phyloP scores from a whole-genome alignment of 1,140 invertebrate species.

The Acromyrmex echinatior region DNA sequence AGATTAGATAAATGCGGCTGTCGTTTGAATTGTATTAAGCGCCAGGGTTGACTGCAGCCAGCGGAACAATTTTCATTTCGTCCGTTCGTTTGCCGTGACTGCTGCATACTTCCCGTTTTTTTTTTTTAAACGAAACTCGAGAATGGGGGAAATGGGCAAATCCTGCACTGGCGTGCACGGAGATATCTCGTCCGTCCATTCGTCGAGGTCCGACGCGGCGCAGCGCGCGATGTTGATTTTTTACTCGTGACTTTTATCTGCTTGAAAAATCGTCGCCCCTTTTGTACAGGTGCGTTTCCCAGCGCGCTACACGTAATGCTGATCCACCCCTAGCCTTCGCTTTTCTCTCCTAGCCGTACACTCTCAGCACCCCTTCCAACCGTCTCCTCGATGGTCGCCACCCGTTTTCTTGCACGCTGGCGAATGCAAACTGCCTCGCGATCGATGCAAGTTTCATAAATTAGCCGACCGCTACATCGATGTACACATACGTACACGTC shows the following conservation, averaged over 20 bases:
- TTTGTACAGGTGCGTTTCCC: constrained; percentile 65
- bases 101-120: background rate
- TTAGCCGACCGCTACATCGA: constrained; percentile 59
- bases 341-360: constrained; percentile 12
- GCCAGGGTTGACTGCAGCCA: constrained; percentile 26
- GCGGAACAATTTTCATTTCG: constrained; percentile 66
- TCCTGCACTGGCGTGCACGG: constrained; percentile 56
- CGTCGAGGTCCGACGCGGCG: constrained; percentile 55
- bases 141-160: constrained; percentile 66
- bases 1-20: constrained; percentile 52
- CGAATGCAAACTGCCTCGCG: constrained; percentile 61
- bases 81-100: constrained; percentile 35
- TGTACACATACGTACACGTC: constrained; percentile 34
- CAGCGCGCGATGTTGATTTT: constrained; percentile 69
- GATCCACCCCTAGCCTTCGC: constrained; percentile 41
- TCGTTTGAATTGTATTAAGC: constrained; percentile 58
- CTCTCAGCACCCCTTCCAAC: background rate
- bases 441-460: constrained; percentile 75
- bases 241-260: constrained; percentile 72
- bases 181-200: constrained; percentile 67
- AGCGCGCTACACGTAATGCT: constrained; percentile 30
- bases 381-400: background rate
- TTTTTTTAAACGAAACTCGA: constrained; percentile 25
- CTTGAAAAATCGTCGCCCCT: constrained; percentile 72
- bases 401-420: constrained; percentile 38